phyloP scores from a whole-genome alignment of 2,113 vertebrate genomes.

The Rhinoptilus africanus region DNA sequence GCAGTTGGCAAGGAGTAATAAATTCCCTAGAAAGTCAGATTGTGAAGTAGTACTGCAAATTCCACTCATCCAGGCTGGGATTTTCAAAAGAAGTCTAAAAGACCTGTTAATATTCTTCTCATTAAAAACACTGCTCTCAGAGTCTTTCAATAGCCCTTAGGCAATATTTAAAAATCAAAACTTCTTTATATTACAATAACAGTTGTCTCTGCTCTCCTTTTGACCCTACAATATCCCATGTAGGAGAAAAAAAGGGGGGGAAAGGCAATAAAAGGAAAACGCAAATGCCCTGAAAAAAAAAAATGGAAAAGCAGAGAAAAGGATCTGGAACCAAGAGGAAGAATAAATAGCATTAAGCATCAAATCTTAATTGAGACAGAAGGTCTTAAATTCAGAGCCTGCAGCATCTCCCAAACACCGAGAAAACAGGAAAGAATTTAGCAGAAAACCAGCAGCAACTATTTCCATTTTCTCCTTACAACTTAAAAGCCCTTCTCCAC shows the following conservation, averaged over 20 bases:
- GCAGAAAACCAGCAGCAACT: not conserved
- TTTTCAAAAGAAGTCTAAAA: not conserved
- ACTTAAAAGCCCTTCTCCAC: not conserved
- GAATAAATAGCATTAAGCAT: not conserved
- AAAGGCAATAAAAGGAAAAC: not conserved
- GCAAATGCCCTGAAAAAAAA: not conserved
- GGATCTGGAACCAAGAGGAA: not conserved
- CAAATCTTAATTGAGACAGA: not conserved
- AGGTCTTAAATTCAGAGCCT: not conserved
- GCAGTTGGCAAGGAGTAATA: not conserved
- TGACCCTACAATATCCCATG: not conserved
- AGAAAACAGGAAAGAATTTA: not conserved
- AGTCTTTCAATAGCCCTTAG: not conserved
- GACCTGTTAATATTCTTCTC: not conserved
- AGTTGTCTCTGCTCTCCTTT: not conserved
- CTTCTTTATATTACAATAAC: not conserved
- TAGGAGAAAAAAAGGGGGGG: accelerated
- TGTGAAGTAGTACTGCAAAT: not conserved
- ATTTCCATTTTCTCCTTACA: not conserved
- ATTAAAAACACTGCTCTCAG: not conserved
- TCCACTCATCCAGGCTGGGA: not conserved
- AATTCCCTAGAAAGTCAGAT: not conserved
- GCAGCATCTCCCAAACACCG: not conserved
- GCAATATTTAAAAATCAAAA: not conserved
- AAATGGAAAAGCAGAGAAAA: not conserved